Conservation (phyloP, 35 echinoderm and acorn worm genomes). For the Lytechinus variegatus region DNA sequence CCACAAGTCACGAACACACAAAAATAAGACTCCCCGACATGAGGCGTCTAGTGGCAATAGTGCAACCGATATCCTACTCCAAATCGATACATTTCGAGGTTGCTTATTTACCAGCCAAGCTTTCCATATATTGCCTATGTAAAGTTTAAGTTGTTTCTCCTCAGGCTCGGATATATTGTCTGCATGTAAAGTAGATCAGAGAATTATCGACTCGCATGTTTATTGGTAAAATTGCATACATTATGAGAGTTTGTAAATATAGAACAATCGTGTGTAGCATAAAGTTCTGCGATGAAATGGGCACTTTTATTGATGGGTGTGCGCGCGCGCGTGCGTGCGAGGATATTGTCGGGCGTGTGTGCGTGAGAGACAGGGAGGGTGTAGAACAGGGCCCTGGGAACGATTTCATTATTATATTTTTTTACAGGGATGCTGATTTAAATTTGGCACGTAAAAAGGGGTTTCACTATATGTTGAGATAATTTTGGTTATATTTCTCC, state of each 20-base stretch:
- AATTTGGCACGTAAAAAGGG: too few species aligned
- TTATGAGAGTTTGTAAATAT: neutral
- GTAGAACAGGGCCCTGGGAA: too few species aligned
- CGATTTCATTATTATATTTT: too few species aligned
- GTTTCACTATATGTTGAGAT: too few species aligned
- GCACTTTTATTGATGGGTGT: neutral
- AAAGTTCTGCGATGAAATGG: neutral
- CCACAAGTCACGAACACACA: neutral
- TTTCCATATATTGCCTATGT: neutral
- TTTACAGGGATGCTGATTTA: too few species aligned
- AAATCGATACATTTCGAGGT: constrained; percentile 19
- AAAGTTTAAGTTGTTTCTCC: neutral
- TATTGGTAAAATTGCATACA: neutral
- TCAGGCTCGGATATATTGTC: neutral
- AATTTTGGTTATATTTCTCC: too few species aligned
- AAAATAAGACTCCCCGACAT: neutral
- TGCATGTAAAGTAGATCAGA: neutral
- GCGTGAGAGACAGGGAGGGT: too few species aligned
- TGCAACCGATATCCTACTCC: neutral
- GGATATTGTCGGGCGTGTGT: too few species aligned
- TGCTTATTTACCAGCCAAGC: neutral
- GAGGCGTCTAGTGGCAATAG: neutral
- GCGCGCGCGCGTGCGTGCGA: too few species aligned
- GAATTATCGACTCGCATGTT: neutral
- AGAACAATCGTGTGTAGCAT: too few species aligned